Percentiles rank a stretch among this genome's conserved stretches.
These are phyloP conservation scores for Lithophane semibrunnea DNA, from an alignment of 2,888 invertebrate species.

Conservation along the genomic window DNA sequence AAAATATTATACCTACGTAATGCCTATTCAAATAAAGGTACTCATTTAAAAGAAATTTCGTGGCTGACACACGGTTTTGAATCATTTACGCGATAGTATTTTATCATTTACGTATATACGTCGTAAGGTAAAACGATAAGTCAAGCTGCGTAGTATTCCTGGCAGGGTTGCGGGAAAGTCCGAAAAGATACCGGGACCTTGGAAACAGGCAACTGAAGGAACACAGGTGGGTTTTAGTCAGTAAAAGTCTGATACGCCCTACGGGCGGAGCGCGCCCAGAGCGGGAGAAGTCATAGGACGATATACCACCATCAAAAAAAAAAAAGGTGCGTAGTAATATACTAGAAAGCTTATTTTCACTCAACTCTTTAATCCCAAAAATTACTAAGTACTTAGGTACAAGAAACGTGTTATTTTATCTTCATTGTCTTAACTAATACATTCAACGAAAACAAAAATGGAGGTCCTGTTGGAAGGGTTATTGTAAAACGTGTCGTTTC, in stretches of 20 bases:
- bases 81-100: neutral
- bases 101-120: slow-evolving; percentile 1
- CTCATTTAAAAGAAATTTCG: neutral
- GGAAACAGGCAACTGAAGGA: no score
- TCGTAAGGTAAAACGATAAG: neutral
- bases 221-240: no score
- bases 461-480: neutral
- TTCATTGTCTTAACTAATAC: no score
- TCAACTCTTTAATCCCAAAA: slow-evolving; percentile 1
- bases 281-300: no score
- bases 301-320: no score
- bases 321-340: no score
- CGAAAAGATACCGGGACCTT: no score
- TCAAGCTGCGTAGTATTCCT: slow-evolving; percentile 2
- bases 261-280: no score
- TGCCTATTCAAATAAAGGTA: neutral
- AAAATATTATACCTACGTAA: neutral
- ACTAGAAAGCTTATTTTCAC: neutral
- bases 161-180: no score
- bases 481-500: neutral
- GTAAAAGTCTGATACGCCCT: no score
- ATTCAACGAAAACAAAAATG: neutral
- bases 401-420: slow-evolving; percentile 4
- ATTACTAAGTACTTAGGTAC: no score
- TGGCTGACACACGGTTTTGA: neutral